These are phyloP conservation scores for Lophura nycthemera DNA, from an alignment of 2,113 vertebrate genomes.

Conservation along the genomic window DNA sequence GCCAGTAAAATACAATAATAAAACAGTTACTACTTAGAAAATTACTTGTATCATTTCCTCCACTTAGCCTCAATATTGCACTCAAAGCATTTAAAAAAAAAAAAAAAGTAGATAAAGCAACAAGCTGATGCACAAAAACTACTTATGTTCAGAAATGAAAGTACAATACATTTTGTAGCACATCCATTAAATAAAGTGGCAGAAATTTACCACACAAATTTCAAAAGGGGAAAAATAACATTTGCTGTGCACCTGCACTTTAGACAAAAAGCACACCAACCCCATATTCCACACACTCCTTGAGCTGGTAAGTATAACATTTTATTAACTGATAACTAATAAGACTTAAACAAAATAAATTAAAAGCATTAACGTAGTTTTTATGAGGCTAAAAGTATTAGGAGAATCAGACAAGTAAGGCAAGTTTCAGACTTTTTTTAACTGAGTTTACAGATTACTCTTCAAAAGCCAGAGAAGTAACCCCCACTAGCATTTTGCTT, in stretches of 20 bases:
- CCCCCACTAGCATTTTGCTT: neutral
- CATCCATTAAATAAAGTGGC: neutral
- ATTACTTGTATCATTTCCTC: neutral
- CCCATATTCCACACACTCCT: neutral
- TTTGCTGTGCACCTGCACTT: neutral
- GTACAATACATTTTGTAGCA: neutral
- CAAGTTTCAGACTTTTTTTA: neutral
- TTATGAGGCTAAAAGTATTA: constrained; percentile 23
- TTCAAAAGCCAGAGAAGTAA: neutral
- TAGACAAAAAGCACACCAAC: neutral
- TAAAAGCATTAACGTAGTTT: neutral
- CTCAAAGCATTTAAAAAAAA: constrained; percentile 1
- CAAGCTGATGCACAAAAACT: neutral
- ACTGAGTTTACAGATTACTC: neutral
- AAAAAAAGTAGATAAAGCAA: neutral
- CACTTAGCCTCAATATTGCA: neutral
- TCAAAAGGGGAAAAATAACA: neutral
- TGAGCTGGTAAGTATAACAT: neutral
- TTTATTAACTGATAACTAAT: neutral
- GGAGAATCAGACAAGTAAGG: neutral
- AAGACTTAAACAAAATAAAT: neutral
- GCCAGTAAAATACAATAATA: neutral
- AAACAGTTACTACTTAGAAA: neutral
- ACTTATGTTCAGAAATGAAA: neutral
- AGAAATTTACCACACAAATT: neutral